A percentile compares a stretch with the other conserved stretches of the same genome.
phyloP scores from a whole-genome alignment of 2,888 invertebrate genomes.

The Chloromyia formosa region DNA sequence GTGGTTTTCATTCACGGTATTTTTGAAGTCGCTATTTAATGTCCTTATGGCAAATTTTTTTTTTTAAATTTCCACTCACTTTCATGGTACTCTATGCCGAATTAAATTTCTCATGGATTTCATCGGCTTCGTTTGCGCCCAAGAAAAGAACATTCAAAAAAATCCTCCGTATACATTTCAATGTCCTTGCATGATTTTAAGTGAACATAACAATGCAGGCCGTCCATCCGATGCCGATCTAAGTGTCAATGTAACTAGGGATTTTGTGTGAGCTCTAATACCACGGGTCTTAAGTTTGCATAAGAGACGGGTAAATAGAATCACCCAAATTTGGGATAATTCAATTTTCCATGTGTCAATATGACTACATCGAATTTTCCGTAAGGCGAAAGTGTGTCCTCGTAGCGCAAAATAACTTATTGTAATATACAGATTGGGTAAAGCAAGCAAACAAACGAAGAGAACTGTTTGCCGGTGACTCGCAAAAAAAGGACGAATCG shows the following conservation, averaged over 20 bases:
- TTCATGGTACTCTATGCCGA: background rate
- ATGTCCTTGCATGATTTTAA: conserved; percentile 22
- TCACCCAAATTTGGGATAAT: conserved; percentile 46
- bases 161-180: conserved; percentile 12
- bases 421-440: background rate
- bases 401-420: conserved; percentile 19
- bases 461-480: conserved; percentile 7
- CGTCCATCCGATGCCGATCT: conserved; percentile 3
- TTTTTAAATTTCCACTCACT: too few relatives aligned
- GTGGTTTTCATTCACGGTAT: too few relatives aligned
- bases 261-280: conserved; percentile 9
- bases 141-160: conserved; percentile 29
- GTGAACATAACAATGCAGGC: conserved; percentile 22
- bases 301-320: conserved; percentile 40
- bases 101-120: conserved; percentile 26
- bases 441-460: conserved; percentile 3
- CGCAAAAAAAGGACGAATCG: background rate
- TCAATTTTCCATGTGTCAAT: conserved; percentile 46
- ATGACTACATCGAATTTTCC: conserved; percentile 17
- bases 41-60: too few relatives aligned
- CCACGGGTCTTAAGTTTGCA: conserved; percentile 40
- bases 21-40: too few relatives aligned
- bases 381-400: conserved; percentile 8
- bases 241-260: conserved; percentile 29
- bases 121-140: background rate